Percentiles rank a stretch among this genome's conserved stretches.
Conservation (phyloP, 2,113 vertebrate genomes). For the Corapipo altera region DNA sequence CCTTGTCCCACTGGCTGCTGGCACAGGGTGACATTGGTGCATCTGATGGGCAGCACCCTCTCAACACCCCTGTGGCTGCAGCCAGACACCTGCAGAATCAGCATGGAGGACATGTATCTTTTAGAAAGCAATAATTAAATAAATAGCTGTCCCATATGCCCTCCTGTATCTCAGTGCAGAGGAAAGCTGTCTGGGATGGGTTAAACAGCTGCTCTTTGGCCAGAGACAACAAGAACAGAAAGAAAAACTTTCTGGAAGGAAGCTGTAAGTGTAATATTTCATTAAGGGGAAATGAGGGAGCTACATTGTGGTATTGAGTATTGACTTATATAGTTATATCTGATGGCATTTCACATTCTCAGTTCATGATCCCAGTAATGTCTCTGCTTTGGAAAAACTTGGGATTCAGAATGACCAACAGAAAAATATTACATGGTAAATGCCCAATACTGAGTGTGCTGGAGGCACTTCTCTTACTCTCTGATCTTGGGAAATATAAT, state of each 20-base stretch:
- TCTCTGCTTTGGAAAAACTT: not conserved
- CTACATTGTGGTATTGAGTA: not conserved
- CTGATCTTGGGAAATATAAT: constrained; percentile 25
- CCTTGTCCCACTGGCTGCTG: not conserved
- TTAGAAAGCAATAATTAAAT: not conserved
- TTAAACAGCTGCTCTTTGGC: not conserved
- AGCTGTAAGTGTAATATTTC: not conserved
- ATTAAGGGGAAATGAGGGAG: not conserved
- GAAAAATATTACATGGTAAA: not conserved
- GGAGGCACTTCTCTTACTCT: not conserved
- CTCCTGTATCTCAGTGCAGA: not conserved
- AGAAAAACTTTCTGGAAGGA: not conserved
- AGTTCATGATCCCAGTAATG: not conserved
- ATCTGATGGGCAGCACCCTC: not conserved
- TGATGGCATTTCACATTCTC: not conserved
- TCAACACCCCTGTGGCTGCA: not conserved
- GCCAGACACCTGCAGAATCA: not conserved
- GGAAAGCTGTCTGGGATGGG: not conserved
- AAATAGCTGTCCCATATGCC: not conserved
- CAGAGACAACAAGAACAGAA: not conserved
- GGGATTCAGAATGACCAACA: not conserved
- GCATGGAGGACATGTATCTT: fast-evolving
- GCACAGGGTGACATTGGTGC: not conserved
- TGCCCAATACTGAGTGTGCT: not conserved
- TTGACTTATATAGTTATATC: not conserved